Evolutionary conservation across 1,140 invertebrate species (phyloP), one percentile per base, ranked within the genome.

Genomic region (Popillia japonica): DNA sequence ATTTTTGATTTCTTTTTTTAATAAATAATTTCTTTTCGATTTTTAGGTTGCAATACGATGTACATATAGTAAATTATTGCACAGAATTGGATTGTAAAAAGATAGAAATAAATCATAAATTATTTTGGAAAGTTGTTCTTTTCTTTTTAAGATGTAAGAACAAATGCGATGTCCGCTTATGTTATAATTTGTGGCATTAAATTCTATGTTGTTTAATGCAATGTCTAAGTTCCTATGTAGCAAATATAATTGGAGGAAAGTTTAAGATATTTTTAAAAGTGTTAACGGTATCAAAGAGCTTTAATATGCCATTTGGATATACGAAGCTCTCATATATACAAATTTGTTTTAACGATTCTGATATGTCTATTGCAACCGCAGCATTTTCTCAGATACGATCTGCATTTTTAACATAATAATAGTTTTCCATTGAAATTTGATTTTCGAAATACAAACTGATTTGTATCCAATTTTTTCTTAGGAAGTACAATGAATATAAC

Each of bases 351-450:
- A 34, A 34, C 1, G 27, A 34, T 34, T 34, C 14, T 17, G 17
- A 55, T 55, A 55, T 3, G 48, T n/a, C 14, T 55, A 55, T 55
- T 55, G 48, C 48, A 55, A 55, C 48, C 48, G 17, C 0, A 0
- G 17, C 14, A 6, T 1, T 34, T 34, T 8, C 6, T 23, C 22
- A 27, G 8, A 23, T 68, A 11, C 8, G 0, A 10, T 10, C 11
- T 68, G 20, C 27, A 23, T 68, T 23, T 68, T 68, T 0, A 68
- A 6, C 27, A 22, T 14, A 27, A 4, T 68, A 68, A 27, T 68
- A 27, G 11, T 68, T 68, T 68, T 68, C 61, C 27, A 68, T 68
- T 68, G 61, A 34, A 68, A 68, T 68, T 27, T 68, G 22, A 22
- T 27, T 68, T 68, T 68, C 61, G 11, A 3, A 27, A 27, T 10